A percentile compares a stretch with the other conserved stretches of the same genome.
phyloP scores from a whole-genome alignment of 92 coral and sea anemone species.

The Palythoa grandiflora region DNA sequence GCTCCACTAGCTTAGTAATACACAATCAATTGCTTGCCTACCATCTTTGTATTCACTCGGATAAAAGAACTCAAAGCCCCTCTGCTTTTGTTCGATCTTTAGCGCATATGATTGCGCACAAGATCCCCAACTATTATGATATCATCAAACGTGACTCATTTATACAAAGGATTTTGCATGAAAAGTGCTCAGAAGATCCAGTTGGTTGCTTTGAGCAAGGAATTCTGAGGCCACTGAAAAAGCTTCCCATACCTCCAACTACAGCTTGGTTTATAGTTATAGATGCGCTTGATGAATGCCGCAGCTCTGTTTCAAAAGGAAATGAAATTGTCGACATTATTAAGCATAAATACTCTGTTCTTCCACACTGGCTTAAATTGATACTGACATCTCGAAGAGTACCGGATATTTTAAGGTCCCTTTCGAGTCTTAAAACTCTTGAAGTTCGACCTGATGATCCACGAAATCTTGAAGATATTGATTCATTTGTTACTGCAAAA shows the following conservation, averaged over 20 bases:
- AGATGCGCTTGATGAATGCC: slow-evolving; percentile 91
- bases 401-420: slow-evolving; percentile 31
- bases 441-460: slow-evolving; percentile 61
- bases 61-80: slow-evolving; percentile 71
- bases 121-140: slow-evolving; percentile 62
- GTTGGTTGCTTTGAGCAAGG: slow-evolving; percentile 80
- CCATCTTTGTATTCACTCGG: slow-evolving; percentile 82
- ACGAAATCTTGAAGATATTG: slow-evolving; percentile 56
- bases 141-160: slow-evolving; percentile 44
- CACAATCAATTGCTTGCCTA: slow-evolving; percentile 80
- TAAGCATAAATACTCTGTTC: slow-evolving; percentile 48
- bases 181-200: slow-evolving; percentile 73
- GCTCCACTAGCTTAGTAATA: slow-evolving; percentile 72
- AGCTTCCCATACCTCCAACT: slow-evolving; percentile 15
- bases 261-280: slow-evolving; percentile 61
- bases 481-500: neutral
- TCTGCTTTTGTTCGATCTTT: slow-evolving; percentile 85
- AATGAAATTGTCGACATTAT: slow-evolving; percentile 63
- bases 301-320: slow-evolving; percentile 4
- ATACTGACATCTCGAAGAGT: slow-evolving; percentile 78
- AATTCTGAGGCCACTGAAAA: slow-evolving; percentile 72
- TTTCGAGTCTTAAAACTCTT: slow-evolving; percentile 46
- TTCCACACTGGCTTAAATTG: slow-evolving; percentile 88
- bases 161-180: slow-evolving; percentile 58
- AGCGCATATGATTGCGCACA: slow-evolving; percentile 74